These are phyloP conservation scores for Trinorchestia longiramus DNA, from an alignment of 1,140 invertebrate genomes.

Conservation along the genomic window DNA sequence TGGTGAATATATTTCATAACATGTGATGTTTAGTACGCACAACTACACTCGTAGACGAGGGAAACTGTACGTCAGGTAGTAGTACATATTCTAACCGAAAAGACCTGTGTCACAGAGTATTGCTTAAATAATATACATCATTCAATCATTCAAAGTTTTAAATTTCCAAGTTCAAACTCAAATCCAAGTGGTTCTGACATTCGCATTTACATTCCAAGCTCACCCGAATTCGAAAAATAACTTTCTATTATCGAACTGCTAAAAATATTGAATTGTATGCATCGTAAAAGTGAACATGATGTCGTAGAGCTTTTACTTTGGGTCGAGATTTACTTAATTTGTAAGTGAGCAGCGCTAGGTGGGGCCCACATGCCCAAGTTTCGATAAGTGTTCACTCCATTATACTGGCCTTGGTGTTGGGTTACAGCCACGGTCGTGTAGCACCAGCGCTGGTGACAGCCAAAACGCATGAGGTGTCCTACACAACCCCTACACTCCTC, in stretches of 20 bases:
- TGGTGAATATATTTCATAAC: too few relatives aligned
- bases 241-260: not conserved
- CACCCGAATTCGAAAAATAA: not conserved
- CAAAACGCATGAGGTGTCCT: not conserved
- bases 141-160: not conserved
- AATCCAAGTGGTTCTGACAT: not conserved
- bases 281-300: not conserved
- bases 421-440: constrained; percentile 27
- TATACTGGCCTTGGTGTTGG: constrained; percentile 12
- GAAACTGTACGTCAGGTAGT: not conserved
- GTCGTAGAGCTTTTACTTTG: not conserved
- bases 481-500: not conserved
- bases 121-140: not conserved
- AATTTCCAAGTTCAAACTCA: not conserved
- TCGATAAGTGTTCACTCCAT: constrained; percentile 42
- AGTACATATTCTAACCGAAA: not conserved
- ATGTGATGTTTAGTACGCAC: too few relatives aligned
- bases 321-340: constrained; percentile 14
- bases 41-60: not conserved
- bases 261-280: not conserved
- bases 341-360: not conserved
- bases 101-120: not conserved
- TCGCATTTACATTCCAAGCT: not conserved
- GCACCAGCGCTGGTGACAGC: constrained; percentile 42
- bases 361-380: not conserved